These are phyloP conservation scores for Lasiurus cinereus DNA, from an alignment of 2,113 vertebrate genomes.

Conservation along the genomic window DNA sequence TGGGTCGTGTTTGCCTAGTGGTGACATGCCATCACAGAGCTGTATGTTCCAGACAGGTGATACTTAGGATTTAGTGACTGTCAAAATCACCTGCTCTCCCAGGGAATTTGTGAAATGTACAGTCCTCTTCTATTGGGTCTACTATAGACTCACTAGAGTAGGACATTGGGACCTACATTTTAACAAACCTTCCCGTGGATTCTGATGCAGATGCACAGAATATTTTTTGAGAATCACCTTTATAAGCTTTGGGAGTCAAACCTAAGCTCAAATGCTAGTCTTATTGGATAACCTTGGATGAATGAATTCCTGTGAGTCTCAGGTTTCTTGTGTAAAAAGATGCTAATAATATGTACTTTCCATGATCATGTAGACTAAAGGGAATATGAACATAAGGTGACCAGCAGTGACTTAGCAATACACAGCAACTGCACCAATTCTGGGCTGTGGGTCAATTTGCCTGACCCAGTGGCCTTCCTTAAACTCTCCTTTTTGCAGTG, in stretches of 20 bases:
- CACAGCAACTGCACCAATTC: background rate
- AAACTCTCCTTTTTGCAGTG: background rate
- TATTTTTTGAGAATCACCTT: background rate
- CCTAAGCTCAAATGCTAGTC: background rate
- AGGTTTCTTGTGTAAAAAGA: background rate
- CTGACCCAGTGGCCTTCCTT: background rate
- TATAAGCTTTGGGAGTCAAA: background rate
- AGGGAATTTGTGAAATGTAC: background rate
- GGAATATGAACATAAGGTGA: background rate
- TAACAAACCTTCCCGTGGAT: background rate
- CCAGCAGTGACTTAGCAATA: background rate
- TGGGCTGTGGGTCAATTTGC: background rate
- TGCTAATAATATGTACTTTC: background rate
- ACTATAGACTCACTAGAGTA: constrained; percentile 6
- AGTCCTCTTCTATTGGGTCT: background rate
- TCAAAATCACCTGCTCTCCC: background rate
- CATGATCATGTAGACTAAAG: background rate
- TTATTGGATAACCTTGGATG: background rate
- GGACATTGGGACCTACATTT: background rate
- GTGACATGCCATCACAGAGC: no score
- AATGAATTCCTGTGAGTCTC: background rate
- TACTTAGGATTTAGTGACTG: background rate
- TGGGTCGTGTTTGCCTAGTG: background rate
- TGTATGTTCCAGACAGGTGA: background rate
- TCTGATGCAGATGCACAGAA: background rate